Conservation (phyloP, 2,797 vertebrate genomes). For the Darevskia mixta region DNA sequence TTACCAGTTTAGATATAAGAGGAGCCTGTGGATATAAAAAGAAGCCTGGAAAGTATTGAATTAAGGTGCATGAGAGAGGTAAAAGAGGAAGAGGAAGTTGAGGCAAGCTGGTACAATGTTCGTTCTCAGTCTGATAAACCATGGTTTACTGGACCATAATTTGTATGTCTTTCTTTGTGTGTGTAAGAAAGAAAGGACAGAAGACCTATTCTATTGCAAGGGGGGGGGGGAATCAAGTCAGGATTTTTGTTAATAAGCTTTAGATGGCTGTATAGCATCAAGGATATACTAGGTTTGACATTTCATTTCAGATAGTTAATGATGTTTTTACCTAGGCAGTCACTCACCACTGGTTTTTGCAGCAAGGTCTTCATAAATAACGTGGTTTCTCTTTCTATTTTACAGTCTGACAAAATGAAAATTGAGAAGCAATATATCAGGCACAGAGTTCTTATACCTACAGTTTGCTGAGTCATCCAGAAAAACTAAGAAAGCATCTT, state of each 20-base stretch:
- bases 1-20: neutral
- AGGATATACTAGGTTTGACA: conserved; percentile 31
- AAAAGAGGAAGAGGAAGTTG: neutral
- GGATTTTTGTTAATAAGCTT: conserved; percentile 33
- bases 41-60: neutral
- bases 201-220: conserved; percentile 12
- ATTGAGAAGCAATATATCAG: conserved; percentile 36
- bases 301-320: conserved; percentile 67
- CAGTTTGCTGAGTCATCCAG: conserved; percentile 53
- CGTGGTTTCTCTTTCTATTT: conserved; percentile 59
- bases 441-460: conserved; percentile 28
- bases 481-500: conserved; percentile 54
- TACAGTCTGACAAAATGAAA: conserved; percentile 65
- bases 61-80: neutral
- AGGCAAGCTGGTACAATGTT: neutral
- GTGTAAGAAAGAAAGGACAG: too few species aligned
- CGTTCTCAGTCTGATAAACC: neutral
- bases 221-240: neutral
- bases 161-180: neutral
- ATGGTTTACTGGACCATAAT: neutral
- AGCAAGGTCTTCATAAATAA: conserved; percentile 52
- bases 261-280: conserved; percentile 3
- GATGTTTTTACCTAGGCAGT: conserved; percentile 55
- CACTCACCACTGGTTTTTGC: conserved; percentile 29
- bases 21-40: neutral